Evolutionary conservation across 2,797 vertebrate genomes (phyloP).

Genomic region (Poecile montanus): DNA sequence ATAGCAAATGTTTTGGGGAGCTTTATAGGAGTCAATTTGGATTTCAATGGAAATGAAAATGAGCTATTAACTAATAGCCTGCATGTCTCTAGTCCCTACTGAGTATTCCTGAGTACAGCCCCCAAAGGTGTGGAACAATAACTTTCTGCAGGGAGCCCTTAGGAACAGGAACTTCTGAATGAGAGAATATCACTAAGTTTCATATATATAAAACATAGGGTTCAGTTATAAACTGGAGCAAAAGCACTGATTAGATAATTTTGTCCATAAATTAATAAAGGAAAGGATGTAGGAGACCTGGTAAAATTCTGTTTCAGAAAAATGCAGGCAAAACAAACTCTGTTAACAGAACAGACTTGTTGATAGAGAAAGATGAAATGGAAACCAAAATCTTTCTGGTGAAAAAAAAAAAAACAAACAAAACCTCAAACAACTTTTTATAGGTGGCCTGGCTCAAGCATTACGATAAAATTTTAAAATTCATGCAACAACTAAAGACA

Average conservation of each 20-base stretch:
- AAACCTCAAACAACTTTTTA: background rate
- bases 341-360: background rate
- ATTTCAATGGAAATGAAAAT: background rate
- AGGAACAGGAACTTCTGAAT: background rate
- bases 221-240: background rate
- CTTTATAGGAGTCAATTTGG: background rate
- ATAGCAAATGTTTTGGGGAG: background rate
- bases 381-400: background rate
- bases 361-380: background rate
- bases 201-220: background rate
- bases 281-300: background rate
- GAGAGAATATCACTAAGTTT: background rate
- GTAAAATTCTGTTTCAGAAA: background rate
- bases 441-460: background rate
- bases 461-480: background rate
- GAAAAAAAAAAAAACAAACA: background rate
- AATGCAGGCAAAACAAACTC: background rate
- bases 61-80: background rate
- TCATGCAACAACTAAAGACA: background rate
- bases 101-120: background rate
- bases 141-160: background rate
- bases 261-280: background rate
- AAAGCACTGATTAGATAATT: background rate
- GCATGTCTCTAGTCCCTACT: background rate
- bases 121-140: background rate